Evolutionary conservation across 1,140 invertebrate species (phyloP).

Genomic region (Oryctes rhinoceros): DNA sequence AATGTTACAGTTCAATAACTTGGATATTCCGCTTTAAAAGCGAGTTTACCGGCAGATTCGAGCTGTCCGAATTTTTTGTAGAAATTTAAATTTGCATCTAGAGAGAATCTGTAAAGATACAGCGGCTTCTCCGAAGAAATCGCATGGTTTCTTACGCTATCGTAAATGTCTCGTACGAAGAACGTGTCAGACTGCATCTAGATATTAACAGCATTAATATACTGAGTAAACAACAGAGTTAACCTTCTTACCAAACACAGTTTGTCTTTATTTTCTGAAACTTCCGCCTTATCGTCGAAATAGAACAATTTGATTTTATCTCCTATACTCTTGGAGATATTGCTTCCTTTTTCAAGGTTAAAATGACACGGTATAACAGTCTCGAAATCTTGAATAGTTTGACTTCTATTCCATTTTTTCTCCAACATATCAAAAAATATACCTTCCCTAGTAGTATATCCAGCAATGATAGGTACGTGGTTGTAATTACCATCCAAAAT

Average conservation of each 20-base stretch:
- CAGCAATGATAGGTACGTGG: slow-evolving; percentile 69
- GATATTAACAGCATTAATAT: slow-evolving; percentile 34
- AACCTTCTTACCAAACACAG: not conserved
- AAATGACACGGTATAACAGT: slow-evolving; percentile 57
- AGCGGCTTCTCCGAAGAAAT: not conserved
- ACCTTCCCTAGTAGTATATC: slow-evolving; percentile 68
- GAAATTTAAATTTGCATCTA: slow-evolving; percentile 34
- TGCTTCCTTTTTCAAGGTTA: slow-evolving; percentile 36
- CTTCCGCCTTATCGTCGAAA: slow-evolving; percentile 54
- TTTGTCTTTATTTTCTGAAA: not conserved
- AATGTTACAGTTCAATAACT: no score
- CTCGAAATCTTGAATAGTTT: slow-evolving; percentile 57
- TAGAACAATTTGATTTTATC: slow-evolving; percentile 63
- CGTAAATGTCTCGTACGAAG: slow-evolving; percentile 29
- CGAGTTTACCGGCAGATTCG: slow-evolving; percentile 30
- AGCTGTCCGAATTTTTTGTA: not conserved
- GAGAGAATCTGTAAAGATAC: slow-evolving; percentile 41
- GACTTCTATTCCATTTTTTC: slow-evolving; percentile 49
- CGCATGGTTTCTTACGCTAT: not conserved
- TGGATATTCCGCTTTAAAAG: not conserved
- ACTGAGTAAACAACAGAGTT: not conserved
- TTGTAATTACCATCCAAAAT: slow-evolving; percentile 60
- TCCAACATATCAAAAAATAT: slow-evolving; percentile 56
- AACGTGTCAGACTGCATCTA: slow-evolving; percentile 29
- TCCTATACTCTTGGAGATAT: slow-evolving; percentile 55